phyloP scores from a whole-genome alignment of 2,888 invertebrate genomes.

The Melieria crassipennis region DNA sequence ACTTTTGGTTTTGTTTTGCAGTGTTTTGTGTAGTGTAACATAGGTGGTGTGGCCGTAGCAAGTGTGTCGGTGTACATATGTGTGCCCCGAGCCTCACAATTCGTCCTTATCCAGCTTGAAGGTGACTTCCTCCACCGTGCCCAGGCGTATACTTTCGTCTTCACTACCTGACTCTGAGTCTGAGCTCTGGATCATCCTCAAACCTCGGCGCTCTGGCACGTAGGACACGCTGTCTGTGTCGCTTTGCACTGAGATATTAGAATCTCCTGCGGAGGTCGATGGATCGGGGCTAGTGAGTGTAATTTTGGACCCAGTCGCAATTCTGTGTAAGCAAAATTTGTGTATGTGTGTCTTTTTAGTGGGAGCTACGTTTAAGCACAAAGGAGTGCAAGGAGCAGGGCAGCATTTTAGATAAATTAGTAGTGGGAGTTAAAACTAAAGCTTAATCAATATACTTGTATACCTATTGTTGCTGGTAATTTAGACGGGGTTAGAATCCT shows the following conservation, averaged over 20 bases:
- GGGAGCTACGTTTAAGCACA: background rate
- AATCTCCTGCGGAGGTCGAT: slow-evolving; percentile 57
- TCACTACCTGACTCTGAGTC: background rate
- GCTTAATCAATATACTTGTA: background rate
- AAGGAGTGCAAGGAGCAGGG: background rate
- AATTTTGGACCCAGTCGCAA: slow-evolving; percentile 66
- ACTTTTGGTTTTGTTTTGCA: background rate
- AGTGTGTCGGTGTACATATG: too few relatives aligned
- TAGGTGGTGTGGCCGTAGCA: too few relatives aligned
- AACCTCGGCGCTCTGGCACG: slow-evolving; percentile 61
- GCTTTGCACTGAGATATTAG: slow-evolving; percentile 56
- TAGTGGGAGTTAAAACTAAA: background rate
- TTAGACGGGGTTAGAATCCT: too few relatives aligned
- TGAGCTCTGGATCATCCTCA: slow-evolving; percentile 68
- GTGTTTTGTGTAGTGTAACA: too few relatives aligned
- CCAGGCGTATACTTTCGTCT: slow-evolving; percentile 49
- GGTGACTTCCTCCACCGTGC: slow-evolving; percentile 62
- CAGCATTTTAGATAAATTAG: too few relatives aligned
- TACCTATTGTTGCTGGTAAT: background rate
- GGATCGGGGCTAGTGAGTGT: slow-evolving; percentile 70
- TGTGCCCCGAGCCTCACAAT: slow-evolving; percentile 45
- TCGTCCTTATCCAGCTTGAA: slow-evolving; percentile 57
- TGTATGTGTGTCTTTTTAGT: slow-evolving; percentile 26
- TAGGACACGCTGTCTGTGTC: slow-evolving; percentile 63
- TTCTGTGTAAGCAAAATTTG: slow-evolving; percentile 54